Percentiles rank a stretch among this genome's conserved stretches.
phyloP scores from a whole-genome alignment of 2,797 vertebrate species.

The Gymnoscopelus braueri region DNA sequence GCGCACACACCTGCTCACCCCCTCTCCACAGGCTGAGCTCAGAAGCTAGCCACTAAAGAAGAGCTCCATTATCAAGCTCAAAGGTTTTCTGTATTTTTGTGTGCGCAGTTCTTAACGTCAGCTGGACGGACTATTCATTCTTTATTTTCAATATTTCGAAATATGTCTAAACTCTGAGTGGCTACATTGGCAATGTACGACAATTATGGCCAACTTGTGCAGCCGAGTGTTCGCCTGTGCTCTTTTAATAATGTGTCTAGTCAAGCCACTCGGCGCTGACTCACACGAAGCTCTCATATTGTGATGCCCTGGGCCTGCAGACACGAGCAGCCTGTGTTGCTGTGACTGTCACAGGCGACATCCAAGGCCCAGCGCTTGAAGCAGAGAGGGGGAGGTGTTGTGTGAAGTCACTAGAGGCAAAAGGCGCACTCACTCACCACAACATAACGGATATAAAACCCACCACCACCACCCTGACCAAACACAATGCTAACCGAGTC shows the following conservation, averaged over 20 bases:
- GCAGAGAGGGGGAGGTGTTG: slow-evolving; percentile 14
- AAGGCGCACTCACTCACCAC: background rate
- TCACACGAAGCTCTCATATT: slow-evolving; percentile 30
- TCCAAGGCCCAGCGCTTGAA: slow-evolving; percentile 13
- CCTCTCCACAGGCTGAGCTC: background rate
- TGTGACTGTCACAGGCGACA: slow-evolving; percentile 12
- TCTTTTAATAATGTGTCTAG: background rate
- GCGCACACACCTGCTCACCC: background rate
- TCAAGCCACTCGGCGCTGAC: slow-evolving; percentile 5
- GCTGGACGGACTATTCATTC: too few species aligned
- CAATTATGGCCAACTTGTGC: too few species aligned
- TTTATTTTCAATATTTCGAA: too few species aligned
- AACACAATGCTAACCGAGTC: background rate
- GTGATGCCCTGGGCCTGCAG: slow-evolving; percentile 24
- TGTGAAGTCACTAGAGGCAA: background rate
- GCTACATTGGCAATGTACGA: too few species aligned
- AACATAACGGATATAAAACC: background rate
- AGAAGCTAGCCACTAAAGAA: background rate
- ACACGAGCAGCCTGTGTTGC: slow-evolving; percentile 53
- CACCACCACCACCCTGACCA: background rate
- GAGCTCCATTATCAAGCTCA: too few species aligned
- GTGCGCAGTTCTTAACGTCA: too few species aligned
- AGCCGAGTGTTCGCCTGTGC: too few species aligned
- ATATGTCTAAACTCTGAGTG: too few species aligned
- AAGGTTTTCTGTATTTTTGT: too few species aligned